Conservation (phyloP, 2,888 invertebrate genomes). For the Pseudococcus viburni region DNA sequence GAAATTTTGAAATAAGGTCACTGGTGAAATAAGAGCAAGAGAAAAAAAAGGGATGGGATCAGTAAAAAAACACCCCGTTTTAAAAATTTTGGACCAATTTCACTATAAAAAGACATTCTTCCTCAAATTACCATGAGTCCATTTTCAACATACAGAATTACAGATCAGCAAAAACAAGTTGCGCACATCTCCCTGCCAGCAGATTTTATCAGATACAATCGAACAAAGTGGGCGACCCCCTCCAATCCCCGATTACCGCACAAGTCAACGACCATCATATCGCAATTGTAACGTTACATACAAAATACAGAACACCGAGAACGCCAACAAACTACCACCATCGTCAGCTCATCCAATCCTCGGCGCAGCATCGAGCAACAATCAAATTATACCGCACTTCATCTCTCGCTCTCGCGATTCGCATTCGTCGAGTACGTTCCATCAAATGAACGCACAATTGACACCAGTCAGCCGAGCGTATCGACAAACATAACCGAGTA, state of each 20-base stretch:
- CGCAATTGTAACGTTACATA: neutral
- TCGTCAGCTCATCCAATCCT: neutral
- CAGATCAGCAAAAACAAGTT: too few species aligned
- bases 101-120: too few species aligned
- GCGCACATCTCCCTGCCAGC: neutral
- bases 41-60: too few species aligned
- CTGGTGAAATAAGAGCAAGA: too few species aligned
- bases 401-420: neutral
- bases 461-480: constrained; percentile 44
- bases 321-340: neutral
- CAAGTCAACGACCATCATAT: constrained; percentile 9
- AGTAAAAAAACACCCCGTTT: too few species aligned
- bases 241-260: neutral
- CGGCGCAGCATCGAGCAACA: neutral
- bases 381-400: neutral
- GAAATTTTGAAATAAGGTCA: too few species aligned
- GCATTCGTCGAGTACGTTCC: constrained; percentile 27
- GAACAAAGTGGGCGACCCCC: neutral
- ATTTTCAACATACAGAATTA: too few species aligned
- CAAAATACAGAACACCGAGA: neutral
- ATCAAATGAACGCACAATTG: constrained; percentile 48
- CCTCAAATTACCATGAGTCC: too few species aligned
- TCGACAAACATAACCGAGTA: constrained; percentile 57
- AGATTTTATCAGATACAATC: neutral
- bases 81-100: too few species aligned